phyloP scores from a whole-genome alignment of 2,797 vertebrate species.

The Eleutherodactylus coqui region DNA sequence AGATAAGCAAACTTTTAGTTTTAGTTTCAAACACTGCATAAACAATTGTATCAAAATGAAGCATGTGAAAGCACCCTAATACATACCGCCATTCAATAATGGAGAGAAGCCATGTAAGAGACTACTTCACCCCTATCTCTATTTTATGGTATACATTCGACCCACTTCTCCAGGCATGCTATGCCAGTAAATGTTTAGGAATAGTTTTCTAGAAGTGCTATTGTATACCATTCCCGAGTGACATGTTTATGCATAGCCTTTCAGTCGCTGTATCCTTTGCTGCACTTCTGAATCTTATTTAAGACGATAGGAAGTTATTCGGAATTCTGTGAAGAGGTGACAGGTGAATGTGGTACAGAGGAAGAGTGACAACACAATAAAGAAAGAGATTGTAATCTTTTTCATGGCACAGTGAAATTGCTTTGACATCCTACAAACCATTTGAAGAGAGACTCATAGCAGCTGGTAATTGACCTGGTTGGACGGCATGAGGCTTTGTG shows the following conservation, averaged over 20 bases:
- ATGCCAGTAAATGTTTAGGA: not conserved
- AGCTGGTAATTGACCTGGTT: constrained; percentile 1
- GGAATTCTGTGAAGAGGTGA: constrained; percentile 12
- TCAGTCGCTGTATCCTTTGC: not conserved
- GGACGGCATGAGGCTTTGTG: not conserved
- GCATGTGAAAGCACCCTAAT: too few relatives aligned
- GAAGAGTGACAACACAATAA: constrained; percentile 24
- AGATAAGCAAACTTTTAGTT: too few relatives aligned
- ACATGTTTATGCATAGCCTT: constrained; percentile 5
- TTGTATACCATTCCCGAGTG: not conserved
- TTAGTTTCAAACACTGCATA: too few relatives aligned
- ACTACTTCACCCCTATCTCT: not conserved
- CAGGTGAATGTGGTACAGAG: not conserved
- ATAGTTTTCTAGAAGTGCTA: not conserved
- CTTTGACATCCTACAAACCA: constrained; percentile 24
- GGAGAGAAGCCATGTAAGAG: not conserved
- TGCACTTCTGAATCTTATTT: constrained; percentile 32
- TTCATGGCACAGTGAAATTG: not conserved
- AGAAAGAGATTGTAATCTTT: constrained; percentile 10
- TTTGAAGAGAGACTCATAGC: not conserved
- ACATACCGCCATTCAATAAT: too few relatives aligned
- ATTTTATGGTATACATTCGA: not conserved
- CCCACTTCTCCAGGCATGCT: not conserved
- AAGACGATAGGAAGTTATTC: constrained; percentile 13
- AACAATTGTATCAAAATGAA: too few relatives aligned